Base-by-base conservation (phyloP, 2,797 vertebrate species). In the Brachyalestes nurse region DNA sequence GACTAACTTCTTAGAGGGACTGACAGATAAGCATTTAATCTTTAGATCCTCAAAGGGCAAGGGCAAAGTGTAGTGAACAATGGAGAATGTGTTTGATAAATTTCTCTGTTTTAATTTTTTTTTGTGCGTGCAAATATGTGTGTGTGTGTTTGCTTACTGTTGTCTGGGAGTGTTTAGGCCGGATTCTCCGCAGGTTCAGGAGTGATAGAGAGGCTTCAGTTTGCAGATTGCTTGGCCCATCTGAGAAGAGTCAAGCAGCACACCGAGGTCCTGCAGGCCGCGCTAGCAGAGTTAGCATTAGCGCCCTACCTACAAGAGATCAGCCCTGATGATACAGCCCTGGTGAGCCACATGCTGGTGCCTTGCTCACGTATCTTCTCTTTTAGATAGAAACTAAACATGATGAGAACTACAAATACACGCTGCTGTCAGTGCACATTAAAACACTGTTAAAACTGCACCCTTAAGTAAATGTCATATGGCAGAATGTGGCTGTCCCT, bases 291-390 rank as follows among this genome's bases (percentile, higher is more conserved):
- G 86, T 90, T 95, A 80, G 87, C 86, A 5, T 91, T 93, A 14
- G 49, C 92, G 49, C 94, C 92, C 78, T 95, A 94, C 87, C 93
- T 91, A 19, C 93, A 91, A 84, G 91, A 94, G 83, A 81, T 93
- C 90, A 92, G 86, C 85, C 83, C 90, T 51, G 78, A 90, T 81
- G 93, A 93, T 82, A 87, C 80, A 17, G 69, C 90, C 58, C 73
- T 92, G 89, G 90, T 94, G 85, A 92, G 91, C 61, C 77, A 83
- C 83, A 86, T 85, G 58, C 2, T 72, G 6, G 38, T 57, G 62
- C 38, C 4, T 72, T 45, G 49, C 65, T 34, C 53, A 70, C 34
- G 57, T 47, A 38, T 55, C 5, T 64, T n/a, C 8, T 2, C 28
- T 40, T 42, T 70, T 75, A 57, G 12, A 61, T 69, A 34, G 64